Evolutionary conservation across 2,888 invertebrate genomes (phyloP).

Genomic region (Agrenia bidenticulata): DNA sequence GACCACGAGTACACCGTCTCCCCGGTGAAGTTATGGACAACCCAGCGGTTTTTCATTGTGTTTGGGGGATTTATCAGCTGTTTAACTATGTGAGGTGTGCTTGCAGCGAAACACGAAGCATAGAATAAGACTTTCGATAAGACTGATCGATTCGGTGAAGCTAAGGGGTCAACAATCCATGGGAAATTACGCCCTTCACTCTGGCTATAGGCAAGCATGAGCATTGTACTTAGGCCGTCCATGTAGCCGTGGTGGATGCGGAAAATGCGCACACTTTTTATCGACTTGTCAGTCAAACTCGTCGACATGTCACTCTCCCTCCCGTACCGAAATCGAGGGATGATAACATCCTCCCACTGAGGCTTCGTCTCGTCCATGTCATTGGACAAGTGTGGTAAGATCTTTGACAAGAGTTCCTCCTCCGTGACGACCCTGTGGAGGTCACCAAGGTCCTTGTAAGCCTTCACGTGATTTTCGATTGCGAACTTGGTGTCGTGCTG

Average conservation of each 20-base stretch:
- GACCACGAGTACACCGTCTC: conserved; percentile 37
- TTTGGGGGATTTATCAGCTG: conserved; percentile 30
- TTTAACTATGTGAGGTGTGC: conserved; percentile 32
- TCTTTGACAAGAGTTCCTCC: conserved; percentile 34
- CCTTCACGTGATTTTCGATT: conserved; percentile 43
- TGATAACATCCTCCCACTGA: conserved; percentile 50
- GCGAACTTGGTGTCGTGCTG: conserved; percentile 42
- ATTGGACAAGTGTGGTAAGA: conserved; percentile 29
- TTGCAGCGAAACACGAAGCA: conserved; percentile 35
- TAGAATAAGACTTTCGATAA: conserved; percentile 33
- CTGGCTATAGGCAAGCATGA: conserved; percentile 44
- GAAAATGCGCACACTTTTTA: conserved; percentile 41
- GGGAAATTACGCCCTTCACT: conserved; percentile 39
- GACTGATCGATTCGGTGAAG: conserved; percentile 25
- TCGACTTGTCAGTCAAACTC: conserved; percentile 1
- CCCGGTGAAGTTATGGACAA: conserved; percentile 35
- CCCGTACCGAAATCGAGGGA: conserved; percentile 37
- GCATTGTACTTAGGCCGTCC: conserved; percentile 44
- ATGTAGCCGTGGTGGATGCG: conserved; percentile 45
- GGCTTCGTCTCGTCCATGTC: conserved; percentile 47
- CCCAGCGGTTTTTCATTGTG: conserved; percentile 30
- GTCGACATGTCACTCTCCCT: not conserved
- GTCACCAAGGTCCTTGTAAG: conserved; percentile 18
- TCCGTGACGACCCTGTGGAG: conserved; percentile 33
- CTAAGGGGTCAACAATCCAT: conserved; percentile 38